Evolutionary conservation across 2,113 vertebrate genomes (phyloP).

Genomic region (Polyodon spathula): DNA sequence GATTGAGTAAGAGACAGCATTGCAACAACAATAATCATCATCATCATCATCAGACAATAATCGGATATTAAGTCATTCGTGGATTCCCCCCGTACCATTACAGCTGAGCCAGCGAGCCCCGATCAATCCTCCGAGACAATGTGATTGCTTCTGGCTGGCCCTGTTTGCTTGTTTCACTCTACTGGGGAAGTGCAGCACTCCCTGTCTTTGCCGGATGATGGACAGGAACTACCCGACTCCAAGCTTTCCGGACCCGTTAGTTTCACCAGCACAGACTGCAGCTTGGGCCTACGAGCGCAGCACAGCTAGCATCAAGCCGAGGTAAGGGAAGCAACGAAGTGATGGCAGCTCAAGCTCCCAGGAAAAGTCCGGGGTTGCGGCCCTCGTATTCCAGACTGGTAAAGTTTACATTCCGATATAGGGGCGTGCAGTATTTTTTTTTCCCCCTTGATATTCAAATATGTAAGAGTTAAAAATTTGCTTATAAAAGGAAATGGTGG

Average conservation of each 20-base stretch:
- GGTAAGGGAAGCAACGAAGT: slow-evolving; percentile 61
- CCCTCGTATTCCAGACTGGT: slow-evolving; percentile 7
- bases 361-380: slow-evolving; percentile 59
- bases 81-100: slow-evolving; percentile 22
- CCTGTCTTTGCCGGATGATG: slow-evolving; percentile 70
- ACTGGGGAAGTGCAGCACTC: slow-evolving; percentile 42
- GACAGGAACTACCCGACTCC: slow-evolving; percentile 85
- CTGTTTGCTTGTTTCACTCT: slow-evolving; percentile 42
- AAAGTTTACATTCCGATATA: slow-evolving; percentile 8
- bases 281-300: slow-evolving; percentile 85
- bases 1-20: slow-evolving; percentile 28
- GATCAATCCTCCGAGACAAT: slow-evolving; percentile 23
- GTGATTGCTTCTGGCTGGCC: slow-evolving; percentile 29
- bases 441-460: neutral
- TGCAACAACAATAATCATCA: slow-evolving; percentile 12
- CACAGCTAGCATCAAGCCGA: slow-evolving; percentile 67
- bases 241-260: slow-evolving; percentile 74
- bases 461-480: slow-evolving; percentile 6
- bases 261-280: slow-evolving; percentile 61
- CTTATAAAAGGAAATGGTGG: slow-evolving; percentile 12
- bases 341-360: slow-evolving; percentile 47
- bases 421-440: neutral
- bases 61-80: slow-evolving; percentile 17
- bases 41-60: slow-evolving; percentile 22
- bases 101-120: slow-evolving; percentile 13